These are phyloP conservation scores for Drosophila nr. perissopoda DNA, from an alignment of 2,888 invertebrate genomes.

Conservation along the genomic window DNA sequence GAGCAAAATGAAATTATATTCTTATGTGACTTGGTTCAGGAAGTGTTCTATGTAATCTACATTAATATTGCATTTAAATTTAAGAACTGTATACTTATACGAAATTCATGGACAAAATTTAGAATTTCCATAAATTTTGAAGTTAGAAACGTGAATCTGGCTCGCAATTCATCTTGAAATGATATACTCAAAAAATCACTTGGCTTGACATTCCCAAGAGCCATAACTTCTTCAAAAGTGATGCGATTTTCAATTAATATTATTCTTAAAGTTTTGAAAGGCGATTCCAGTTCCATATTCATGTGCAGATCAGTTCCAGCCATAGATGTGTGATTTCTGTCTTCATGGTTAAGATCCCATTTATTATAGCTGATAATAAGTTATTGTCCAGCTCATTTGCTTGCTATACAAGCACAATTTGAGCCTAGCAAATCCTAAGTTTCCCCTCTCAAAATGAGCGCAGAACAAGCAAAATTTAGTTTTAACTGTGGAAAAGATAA, in stretches of 20 bases:
- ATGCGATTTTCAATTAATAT: not conserved
- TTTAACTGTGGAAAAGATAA: conserved; percentile 6
- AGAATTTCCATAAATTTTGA: not conserved
- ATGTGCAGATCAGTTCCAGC: not conserved
- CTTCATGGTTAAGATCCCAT: not conserved
- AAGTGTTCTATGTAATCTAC: not conserved
- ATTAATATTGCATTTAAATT: not conserved
- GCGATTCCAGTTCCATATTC: not conserved
- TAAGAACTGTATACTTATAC: not conserved
- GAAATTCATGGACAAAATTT: not conserved
- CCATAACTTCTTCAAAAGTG: not conserved
- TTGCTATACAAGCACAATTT: conserved; percentile 1
- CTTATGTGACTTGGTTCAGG: not conserved
- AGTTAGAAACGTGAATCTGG: not conserved
- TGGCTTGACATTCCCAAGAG: no score
- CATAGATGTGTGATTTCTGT: not conserved
- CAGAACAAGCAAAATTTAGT: conserved; percentile 30
- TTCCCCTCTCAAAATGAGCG: not conserved
- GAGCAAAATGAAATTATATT: conserved; percentile 4
- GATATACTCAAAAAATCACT: not conserved
- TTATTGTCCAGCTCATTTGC: conserved; percentile 19
- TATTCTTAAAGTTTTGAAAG: not conserved
- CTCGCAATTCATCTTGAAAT: not conserved
- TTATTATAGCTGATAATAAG: not conserved
- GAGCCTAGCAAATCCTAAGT: not conserved